Evolutionary conservation across 2,888 invertebrate species (phyloP), one percentile per base, ranked within the genome.

Genomic region (Sisyra nigra): DNA sequence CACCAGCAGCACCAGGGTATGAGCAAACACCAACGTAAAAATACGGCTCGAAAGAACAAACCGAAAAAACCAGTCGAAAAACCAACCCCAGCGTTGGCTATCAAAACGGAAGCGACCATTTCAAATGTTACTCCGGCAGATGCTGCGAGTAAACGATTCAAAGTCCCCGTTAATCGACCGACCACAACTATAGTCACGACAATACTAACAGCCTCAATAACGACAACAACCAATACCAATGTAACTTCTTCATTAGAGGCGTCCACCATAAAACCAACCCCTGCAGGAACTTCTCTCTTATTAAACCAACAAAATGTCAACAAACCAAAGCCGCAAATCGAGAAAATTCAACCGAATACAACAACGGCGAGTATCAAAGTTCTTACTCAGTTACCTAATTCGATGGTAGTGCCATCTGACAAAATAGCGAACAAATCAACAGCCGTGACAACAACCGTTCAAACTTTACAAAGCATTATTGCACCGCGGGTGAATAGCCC

Each of bases 1-100:
- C 80, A 80, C 55, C 76, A 77, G 47, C 76, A 79, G 52, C 68
- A 71, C 45, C 78, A 77, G 56, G 72, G 71, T 24, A 61, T 72
- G 47, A 69, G 71, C 18, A 77, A 75, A 52, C 66, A 63, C 47
- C 57, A 62, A 30, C 69, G 68, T 50, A 70, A 65, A 62, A 48
- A 58, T 48, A 24, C 48, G 11, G 37, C 43, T 10, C 33, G 43
- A 37, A 43, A 62, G 35, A 61, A 57, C 36, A 65, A 64, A 51
- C 58, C 60, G 30, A 67, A 68, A 48, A 41, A 51, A 52, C 35
- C 52, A 48, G 48, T 35, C 46, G 15, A 49, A 47, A 40, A 48
- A 50, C 24, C 45, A 46, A n/a, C 45, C 40, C 45, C 45, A 17
- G 44, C 45, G 24, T 45, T 47, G n/a, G 44, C 45, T 14, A 44